A percentile compares a stretch with the other conserved stretches of the same genome.
Conservation (phyloP, 2,113 vertebrate species). For the Lepus europaeus region DNA sequence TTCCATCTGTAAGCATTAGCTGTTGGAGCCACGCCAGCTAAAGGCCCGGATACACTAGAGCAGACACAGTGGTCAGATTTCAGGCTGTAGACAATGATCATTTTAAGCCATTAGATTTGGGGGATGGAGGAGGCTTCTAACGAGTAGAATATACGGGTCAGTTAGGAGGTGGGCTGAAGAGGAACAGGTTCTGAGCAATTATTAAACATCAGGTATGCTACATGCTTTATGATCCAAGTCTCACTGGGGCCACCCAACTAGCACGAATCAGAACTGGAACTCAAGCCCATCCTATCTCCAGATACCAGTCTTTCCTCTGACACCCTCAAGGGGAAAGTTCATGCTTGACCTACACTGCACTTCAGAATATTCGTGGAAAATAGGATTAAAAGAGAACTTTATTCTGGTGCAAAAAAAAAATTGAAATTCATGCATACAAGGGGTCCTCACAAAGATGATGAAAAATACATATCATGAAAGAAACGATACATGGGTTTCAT, state of each 20-base stretch:
- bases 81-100: neutral
- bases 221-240: neutral
- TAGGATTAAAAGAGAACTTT: too few species aligned
- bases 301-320: slow-evolving; percentile 20
- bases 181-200: neutral
- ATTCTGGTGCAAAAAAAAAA: too few species aligned
- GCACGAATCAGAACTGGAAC: neutral
- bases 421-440: too few species aligned
- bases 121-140: neutral
- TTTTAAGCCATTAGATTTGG: neutral
- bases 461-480: too few species aligned
- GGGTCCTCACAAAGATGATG: too few species aligned
- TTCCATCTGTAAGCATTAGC: neutral
- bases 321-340: neutral
- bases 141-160: neutral
- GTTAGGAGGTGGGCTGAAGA: neutral
- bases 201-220: neutral
- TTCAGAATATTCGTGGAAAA: too few species aligned
- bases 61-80: neutral
- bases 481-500: too few species aligned
- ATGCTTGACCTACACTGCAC: neutral
- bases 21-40: neutral
- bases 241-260: neutral
- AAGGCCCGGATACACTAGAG: neutral
- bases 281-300: neutral